Evolutionary conservation across 2,888 invertebrate species (phyloP).

Genomic region (Nesidiocoris tenuis): DNA sequence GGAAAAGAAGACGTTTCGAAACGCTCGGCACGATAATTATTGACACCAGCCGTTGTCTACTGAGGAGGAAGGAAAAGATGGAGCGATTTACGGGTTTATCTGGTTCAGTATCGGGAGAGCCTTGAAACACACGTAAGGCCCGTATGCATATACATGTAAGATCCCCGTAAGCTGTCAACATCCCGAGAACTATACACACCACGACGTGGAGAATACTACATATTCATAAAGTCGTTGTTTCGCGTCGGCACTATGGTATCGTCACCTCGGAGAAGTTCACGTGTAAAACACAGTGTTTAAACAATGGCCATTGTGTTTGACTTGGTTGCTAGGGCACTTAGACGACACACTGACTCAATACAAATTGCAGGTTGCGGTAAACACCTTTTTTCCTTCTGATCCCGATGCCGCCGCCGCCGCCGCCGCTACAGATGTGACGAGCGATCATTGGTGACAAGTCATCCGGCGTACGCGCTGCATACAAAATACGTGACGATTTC

Average conservation of each 20-base stretch:
- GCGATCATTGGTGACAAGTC: not conserved
- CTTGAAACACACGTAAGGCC: not conserved
- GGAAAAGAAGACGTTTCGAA: slow-evolving; percentile 38
- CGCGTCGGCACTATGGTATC: not conserved
- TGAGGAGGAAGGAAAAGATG: too few species aligned
- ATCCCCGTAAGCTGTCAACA: not conserved
- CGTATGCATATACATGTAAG: too few species aligned
- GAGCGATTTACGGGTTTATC: slow-evolving; percentile 25
- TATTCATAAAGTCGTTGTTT: slow-evolving; percentile 23
- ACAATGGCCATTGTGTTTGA: slow-evolving; percentile 39
- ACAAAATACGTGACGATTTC: too few species aligned
- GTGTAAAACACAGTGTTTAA: slow-evolving; percentile 28
- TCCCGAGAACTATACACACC: not conserved
- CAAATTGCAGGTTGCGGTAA: slow-evolving; percentile 38
- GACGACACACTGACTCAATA: slow-evolving; percentile 24
- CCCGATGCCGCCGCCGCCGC: slow-evolving; percentile 18
- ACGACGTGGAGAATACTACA: slow-evolving; percentile 2
- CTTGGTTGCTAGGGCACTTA: slow-evolving; percentile 7
- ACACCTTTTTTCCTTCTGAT: slow-evolving; percentile 39
- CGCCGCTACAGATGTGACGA: not conserved
- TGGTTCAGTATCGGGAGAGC: not conserved
- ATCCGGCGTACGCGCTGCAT: not conserved
- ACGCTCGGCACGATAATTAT: slow-evolving; percentile 20
- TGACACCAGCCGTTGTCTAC: slow-evolving; percentile 15
- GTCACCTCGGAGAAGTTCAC: slow-evolving; percentile 18